These are phyloP conservation scores for Zelleria hepariella DNA, from an alignment of 2,888 invertebrate genomes.

Conservation along the genomic window DNA sequence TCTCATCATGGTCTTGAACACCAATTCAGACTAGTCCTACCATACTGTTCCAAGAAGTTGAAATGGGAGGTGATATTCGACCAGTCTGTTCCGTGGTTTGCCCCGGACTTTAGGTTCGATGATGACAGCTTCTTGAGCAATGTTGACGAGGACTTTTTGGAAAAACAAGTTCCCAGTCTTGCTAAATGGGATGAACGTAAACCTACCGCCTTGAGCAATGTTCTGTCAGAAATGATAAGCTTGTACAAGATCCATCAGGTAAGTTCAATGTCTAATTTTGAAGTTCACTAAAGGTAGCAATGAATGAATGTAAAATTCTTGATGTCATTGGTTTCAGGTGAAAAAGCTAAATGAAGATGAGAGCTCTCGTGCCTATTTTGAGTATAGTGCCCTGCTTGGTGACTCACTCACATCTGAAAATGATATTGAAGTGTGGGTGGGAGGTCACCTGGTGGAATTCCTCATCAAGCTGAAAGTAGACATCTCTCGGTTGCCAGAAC, in stretches of 20 bases:
- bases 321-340: constrained; percentile 32
- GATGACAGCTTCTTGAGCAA: constrained; percentile 76
- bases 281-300: too few relatives aligned
- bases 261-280: constrained; percentile 15
- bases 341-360: constrained; percentile 64
- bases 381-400: constrained; percentile 75
- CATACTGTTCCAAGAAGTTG: constrained; percentile 77
- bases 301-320: background rate
- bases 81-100: constrained; percentile 72
- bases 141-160: constrained; percentile 67
- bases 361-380: constrained; percentile 70
- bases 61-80: constrained; percentile 82
- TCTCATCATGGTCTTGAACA: constrained; percentile 45
- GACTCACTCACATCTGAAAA: constrained; percentile 64
- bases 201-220: constrained; percentile 70
- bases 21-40: constrained; percentile 76
- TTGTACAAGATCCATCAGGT: constrained; percentile 78
- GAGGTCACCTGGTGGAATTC: constrained; percentile 74
- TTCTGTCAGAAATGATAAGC: constrained; percentile 73
- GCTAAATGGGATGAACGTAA: constrained; percentile 76
- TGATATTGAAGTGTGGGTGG: constrained; percentile 77
- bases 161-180: constrained; percentile 70
- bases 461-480: constrained; percentile 76
- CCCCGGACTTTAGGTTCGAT: constrained; percentile 83
- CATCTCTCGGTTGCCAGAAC: constrained; percentile 73